Evolutionary conservation across 2,113 vertebrate genomes (phyloP).

Genomic region (Melanerpes formicivorus): DNA sequence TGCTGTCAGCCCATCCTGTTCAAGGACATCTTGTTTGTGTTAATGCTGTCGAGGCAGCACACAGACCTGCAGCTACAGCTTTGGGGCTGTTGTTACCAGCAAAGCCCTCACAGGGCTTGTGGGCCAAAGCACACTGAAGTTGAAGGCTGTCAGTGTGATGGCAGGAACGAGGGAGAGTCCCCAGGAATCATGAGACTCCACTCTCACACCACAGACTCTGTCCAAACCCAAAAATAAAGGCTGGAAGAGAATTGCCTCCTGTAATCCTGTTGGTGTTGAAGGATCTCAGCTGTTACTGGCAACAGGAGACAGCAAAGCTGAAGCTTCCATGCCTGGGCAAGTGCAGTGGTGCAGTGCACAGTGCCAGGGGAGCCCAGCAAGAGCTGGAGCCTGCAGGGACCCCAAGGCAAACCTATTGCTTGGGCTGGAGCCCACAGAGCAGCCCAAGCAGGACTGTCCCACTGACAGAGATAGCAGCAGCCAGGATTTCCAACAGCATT

Average conservation of each 20-base stretch:
- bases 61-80: conserved; percentile 27
- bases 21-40: conserved; percentile 63
- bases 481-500: not conserved
- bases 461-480: fast-evolving
- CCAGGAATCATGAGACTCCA: not conserved
- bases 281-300: not conserved
- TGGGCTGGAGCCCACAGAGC: not conserved
- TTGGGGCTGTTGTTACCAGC: conserved; percentile 42
- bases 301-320: not conserved
- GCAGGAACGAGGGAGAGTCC: not conserved
- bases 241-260: not conserved
- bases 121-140: not conserved
- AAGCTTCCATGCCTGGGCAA: not conserved
- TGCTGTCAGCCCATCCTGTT: conserved; percentile 39
- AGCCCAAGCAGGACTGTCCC: not conserved
- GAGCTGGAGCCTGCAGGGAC: not conserved
- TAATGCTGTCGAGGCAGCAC: conserved; percentile 48
- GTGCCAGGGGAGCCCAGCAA: not conserved
- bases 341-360: fast-evolving
- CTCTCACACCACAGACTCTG: not conserved
- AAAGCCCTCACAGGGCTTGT: not conserved
- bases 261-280: not conserved
- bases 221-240: not conserved
- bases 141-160: not conserved
- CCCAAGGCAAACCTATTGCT: not conserved